Conservation (phyloP, 1,140 invertebrate species). For the Aphidius gifuensis region DNA sequence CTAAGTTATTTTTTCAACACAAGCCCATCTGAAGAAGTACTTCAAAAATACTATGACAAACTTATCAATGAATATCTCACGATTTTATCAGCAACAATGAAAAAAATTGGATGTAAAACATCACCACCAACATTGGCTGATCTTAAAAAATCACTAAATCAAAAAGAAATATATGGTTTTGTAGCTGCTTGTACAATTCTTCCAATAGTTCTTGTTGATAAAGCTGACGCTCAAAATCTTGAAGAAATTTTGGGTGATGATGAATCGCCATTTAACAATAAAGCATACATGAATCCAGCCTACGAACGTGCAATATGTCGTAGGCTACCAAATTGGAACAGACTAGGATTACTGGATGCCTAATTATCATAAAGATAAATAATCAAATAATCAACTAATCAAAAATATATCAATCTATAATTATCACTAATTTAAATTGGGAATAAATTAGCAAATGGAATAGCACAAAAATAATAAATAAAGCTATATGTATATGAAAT, state of each 20-base stretch:
- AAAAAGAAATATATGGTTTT: conserved; percentile 38
- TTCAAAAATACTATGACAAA: conserved; percentile 37
- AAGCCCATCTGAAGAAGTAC: conserved; percentile 39
- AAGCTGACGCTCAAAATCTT: conserved; percentile 30
- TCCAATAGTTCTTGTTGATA: conserved; percentile 37
- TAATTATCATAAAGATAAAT: background rate
- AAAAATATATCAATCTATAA: no score
- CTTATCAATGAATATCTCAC: conserved; percentile 49
- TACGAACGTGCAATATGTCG: conserved; percentile 31
- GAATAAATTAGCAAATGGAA: no score
- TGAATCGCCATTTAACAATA: conserved; percentile 14
- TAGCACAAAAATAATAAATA: background rate
- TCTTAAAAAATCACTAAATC: conserved; percentile 38
- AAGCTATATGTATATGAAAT: background rate
- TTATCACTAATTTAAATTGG: no score
- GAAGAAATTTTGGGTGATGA: conserved; percentile 34
- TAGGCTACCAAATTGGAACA: conserved; percentile 33
- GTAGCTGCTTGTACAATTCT: conserved; percentile 33
- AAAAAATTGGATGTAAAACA: conserved; percentile 42
- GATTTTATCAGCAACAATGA: conserved; percentile 42
- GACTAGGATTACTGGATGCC: conserved; percentile 36
- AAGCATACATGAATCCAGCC: conserved; percentile 25
- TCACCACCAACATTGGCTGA: conserved; percentile 46
- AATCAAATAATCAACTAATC: no score
- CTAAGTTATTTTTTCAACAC: conserved; percentile 56